Base-by-base conservation (phyloP, 2,888 invertebrate species). In the Platycheirus albimanus region DNA sequence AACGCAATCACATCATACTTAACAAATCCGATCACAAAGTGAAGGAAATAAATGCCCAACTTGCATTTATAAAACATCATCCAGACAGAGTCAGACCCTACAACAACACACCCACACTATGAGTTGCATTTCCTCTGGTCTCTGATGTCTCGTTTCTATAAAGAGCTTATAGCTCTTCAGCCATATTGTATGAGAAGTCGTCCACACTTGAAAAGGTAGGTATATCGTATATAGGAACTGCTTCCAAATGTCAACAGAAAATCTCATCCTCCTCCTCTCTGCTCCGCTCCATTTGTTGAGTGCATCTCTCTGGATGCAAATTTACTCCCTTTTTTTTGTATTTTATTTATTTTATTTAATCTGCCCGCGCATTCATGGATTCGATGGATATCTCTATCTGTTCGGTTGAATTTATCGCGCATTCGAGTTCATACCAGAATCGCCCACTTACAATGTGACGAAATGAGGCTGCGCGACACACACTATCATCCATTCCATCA, bases 301-400 rank as follows among this genome's bases (percentile, higher is more conserved):
- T 43, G 61, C 11, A 45, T 61, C 43, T 61, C 43, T 45, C 61
- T 61, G 28, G 33, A 77, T 77, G 77, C 70, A 77, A 77, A 54
- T 69, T 54, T 30, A 24, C 47, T 11, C 24, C 17, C 15, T 24
- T 13, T 52, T 38, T 10, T 13, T 64, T 52, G 4, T 52, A 11
- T 20, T 64, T 20, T 52, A 2, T 51, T 30, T 10, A 17, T 52
- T 20, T 36, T 19, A 36, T 71, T 58, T 30, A 66, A 58, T 78
- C 72, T 70, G 71, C 77, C 71, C 72, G 72, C 78, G 77, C 64
- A 71, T 41, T 63, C 33, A 64, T 41, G 56, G 17, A 51, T 20
- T 19, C 52, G 78, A 78, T 78, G 58, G 72, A 78, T 78, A 78
- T 78, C 78, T 78, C 72, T 78, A 78, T 78, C 66, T 72, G 58